phyloP scores from a whole-genome alignment of 1,140 invertebrate genomes.

The Riptortus pedestris region DNA sequence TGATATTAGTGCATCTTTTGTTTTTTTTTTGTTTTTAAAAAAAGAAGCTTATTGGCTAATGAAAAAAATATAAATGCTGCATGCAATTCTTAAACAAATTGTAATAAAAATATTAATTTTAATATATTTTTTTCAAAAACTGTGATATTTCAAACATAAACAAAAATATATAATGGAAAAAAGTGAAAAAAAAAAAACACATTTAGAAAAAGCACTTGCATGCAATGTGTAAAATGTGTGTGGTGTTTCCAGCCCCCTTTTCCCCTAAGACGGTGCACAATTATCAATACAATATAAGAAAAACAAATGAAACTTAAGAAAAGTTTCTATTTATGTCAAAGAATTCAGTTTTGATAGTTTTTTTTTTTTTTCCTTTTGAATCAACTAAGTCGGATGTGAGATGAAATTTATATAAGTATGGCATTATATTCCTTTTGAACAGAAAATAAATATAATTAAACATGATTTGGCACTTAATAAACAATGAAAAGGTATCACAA shows the following conservation, averaged over 20 bases:
- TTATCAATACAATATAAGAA: too few species aligned
- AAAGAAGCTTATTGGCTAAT: slow-evolving; percentile 15
- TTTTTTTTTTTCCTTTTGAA: too few species aligned
- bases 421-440: too few species aligned
- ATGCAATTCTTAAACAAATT: neutral
- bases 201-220: slow-evolving; percentile 5
- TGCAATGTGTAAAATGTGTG: slow-evolving; percentile 2
- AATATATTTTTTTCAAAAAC: neutral
- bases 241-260: slow-evolving; percentile 12
- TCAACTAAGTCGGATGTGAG: too few species aligned
- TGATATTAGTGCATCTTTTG: slow-evolving; percentile 17
- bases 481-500: too few species aligned
- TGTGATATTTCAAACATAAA: neutral
- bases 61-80: slow-evolving; percentile 9
- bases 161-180: neutral
- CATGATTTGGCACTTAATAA: too few species aligned
- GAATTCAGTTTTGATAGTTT: too few species aligned
- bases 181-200: neutral
- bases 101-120: neutral
- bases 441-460: too few species aligned
- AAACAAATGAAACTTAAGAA: too few species aligned
- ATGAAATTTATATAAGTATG: too few species aligned
- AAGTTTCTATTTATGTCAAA: too few species aligned
- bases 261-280: neutral
- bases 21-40: neutral